Evolutionary conservation across 2,888 invertebrate genomes (phyloP).

Genomic region (Argyra leucocephala): DNA sequence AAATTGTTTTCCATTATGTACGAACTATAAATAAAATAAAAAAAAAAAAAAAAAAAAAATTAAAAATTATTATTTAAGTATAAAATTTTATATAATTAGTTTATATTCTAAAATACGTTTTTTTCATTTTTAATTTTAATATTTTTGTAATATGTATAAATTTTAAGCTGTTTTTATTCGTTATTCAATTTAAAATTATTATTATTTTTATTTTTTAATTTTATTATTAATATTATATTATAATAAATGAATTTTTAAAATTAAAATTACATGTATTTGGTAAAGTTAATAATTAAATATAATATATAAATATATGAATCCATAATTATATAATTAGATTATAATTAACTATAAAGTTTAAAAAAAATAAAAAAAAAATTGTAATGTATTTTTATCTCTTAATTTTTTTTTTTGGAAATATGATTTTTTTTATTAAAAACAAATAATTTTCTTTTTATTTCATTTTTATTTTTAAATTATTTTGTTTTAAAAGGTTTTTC

Average conservation of each 20-base stretch:
- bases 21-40: constrained; percentile 23
- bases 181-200: constrained; percentile 8
- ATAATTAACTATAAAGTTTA: not conserved
- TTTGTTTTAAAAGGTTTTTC: not conserved
- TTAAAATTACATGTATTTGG: not conserved
- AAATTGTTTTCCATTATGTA: no score
- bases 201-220: not conserved
- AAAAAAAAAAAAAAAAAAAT: constrained; percentile 18
- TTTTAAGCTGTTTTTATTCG: constrained; percentile 13
- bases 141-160: constrained; percentile 8
- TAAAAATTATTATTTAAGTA: constrained; percentile 16
- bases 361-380: not conserved
- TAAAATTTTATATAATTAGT: constrained; percentile 7
- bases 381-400: constrained; percentile 4
- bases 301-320: not conserved
- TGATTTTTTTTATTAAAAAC: constrained; percentile 6
- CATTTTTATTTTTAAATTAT: not conserved
- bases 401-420: constrained; percentile 1
- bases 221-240: constrained; percentile 4
- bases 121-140: constrained; percentile 7
- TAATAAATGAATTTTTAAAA: not conserved
- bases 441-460: not conserved
- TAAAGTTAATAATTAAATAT: not conserved
- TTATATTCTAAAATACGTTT: not conserved
- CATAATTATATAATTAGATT: not conserved